Evolutionary conservation across 2,797 vertebrate species (phyloP).

Genomic region (Aplochiton taeniatus): DNA sequence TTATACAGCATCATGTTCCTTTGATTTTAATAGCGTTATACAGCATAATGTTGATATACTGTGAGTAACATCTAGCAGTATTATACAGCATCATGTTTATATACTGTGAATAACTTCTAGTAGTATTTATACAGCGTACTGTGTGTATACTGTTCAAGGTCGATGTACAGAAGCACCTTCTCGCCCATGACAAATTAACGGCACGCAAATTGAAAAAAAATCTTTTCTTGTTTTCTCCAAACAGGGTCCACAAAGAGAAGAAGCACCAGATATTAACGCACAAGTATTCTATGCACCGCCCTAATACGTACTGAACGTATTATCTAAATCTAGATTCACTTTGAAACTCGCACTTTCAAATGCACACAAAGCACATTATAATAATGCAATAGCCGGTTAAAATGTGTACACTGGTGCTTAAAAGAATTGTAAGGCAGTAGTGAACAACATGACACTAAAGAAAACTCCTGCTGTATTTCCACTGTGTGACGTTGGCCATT

Average conservation of each 20-base stretch:
- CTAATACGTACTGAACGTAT: conserved; percentile 43
- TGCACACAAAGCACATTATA: conserved; percentile 26
- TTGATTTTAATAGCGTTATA: no score
- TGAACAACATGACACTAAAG: conserved; percentile 16
- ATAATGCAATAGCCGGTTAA: conserved; percentile 35
- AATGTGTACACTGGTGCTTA: conserved; percentile 24
- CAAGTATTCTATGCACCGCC: conserved; percentile 25
- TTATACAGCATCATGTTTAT: no score
- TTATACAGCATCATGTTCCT: no score
- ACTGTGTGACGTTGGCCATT: conserved; percentile 31
- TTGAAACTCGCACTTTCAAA: conserved; percentile 39
- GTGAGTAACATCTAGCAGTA: no score
- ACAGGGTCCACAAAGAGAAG: conserved; percentile 60
- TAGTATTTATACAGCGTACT: no score
- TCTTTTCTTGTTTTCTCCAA: neutral
- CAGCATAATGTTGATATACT: no score
- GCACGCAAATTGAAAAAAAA: neutral
- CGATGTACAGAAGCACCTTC: no score
- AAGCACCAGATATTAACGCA: conserved; percentile 53
- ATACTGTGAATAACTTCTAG: no score
- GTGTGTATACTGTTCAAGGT: no score
- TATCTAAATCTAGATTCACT: conserved; percentile 35
- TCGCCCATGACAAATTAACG: no score
- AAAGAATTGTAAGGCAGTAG: conserved; percentile 13
- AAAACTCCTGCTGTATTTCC: conserved; percentile 25